phyloP scores from a whole-genome alignment of 2,797 vertebrate species.

The Acridotheres tristis region DNA sequence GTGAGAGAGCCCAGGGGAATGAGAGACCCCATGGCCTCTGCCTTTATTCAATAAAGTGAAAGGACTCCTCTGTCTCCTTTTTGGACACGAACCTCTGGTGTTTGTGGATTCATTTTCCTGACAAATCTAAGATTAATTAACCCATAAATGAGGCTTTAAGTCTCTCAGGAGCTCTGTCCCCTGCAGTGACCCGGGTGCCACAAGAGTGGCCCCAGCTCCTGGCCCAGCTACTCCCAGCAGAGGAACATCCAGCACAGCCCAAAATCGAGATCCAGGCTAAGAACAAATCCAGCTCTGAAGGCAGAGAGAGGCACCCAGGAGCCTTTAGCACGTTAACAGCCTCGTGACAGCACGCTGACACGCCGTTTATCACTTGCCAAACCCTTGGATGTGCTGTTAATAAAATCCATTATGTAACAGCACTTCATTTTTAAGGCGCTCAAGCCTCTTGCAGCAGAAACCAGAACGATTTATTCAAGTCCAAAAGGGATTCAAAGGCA shows the following conservation, averaged over 20 bases:
- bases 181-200: rapidly evolving
- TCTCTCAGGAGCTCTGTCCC: rapidly evolving
- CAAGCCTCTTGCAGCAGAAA: not conserved
- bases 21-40: no score
- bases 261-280: rapidly evolving
- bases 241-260: rapidly evolving
- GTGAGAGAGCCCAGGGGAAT: no score
- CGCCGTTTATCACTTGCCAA: not conserved
- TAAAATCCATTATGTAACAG: not conserved
- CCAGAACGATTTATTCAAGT: not conserved
- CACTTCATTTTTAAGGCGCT: not conserved
- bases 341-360: not conserved
- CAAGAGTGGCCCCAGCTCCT: rapidly evolving
- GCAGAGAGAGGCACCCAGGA: not conserved
- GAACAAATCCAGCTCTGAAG: not conserved
- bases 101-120: no score
- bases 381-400: not conserved
- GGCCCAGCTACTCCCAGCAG: not conserved
- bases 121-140: not conserved
- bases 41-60: no score
- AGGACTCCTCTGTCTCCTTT: no score
- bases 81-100: no score
- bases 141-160: no score
- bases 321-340: not conserved
- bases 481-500: not conserved